Conservation (phyloP, 2,113 vertebrate species). For the Apus apus region DNA sequence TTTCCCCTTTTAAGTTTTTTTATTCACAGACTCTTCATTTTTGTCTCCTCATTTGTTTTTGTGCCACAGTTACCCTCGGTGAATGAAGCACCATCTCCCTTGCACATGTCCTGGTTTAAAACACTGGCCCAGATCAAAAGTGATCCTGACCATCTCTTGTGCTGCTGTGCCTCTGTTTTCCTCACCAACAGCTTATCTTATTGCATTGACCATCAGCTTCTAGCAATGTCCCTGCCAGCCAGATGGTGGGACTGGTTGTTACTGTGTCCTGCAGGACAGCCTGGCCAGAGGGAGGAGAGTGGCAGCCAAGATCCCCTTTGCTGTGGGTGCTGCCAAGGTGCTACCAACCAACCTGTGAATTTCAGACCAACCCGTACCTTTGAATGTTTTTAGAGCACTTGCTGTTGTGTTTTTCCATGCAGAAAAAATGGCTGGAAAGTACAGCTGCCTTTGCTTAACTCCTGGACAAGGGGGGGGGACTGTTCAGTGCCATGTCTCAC, state of each 20-base stretch:
- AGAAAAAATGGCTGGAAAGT: background rate
- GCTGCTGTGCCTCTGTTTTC: background rate
- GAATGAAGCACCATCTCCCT: background rate
- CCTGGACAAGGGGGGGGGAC: background rate
- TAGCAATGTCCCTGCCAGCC: background rate
- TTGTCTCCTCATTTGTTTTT: background rate
- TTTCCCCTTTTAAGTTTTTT: background rate
- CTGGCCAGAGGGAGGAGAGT: fast-evolving
- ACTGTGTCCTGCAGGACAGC: background rate
- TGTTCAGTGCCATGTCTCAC: background rate
- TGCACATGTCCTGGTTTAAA: background rate
- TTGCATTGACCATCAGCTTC: background rate
- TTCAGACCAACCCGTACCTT: background rate
- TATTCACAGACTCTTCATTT: background rate
- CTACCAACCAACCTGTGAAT: background rate
- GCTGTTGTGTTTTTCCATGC: fast-evolving
- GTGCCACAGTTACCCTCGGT: background rate
- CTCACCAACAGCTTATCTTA: background rate
- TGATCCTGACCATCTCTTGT: background rate
- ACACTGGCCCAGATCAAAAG: no score
- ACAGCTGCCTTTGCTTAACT: no score
- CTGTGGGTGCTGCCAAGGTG: background rate
- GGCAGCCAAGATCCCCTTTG: fast-evolving
- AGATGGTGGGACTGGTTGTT: background rate
- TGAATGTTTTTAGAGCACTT: no score